phyloP scores from a whole-genome alignment of 2,888 invertebrate species.

The Opisthograptis luteolata region DNA sequence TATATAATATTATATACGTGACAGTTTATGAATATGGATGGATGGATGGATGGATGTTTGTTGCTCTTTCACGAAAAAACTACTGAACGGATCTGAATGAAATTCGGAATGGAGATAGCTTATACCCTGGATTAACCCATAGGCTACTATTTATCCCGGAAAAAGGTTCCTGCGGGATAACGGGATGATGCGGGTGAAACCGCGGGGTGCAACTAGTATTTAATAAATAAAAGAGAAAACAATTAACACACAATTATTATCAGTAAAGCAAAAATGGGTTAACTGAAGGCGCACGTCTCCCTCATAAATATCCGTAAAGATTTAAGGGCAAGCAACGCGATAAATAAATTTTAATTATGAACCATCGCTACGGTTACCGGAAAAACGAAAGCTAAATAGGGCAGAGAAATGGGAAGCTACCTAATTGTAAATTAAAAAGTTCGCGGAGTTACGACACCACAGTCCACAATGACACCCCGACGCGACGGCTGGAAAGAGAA shows the following conservation, averaged over 20 bases:
- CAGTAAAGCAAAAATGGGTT: constrained; percentile 17
- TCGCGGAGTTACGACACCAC: constrained; percentile 84
- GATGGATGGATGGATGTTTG: no score
- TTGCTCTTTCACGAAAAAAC: no score
- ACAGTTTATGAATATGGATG: no score
- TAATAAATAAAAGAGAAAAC: no score
- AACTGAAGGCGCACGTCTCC: constrained; percentile 35
- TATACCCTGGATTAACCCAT: no score
- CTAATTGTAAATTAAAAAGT: constrained; percentile 85
- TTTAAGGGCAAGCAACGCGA: constrained; percentile 67
- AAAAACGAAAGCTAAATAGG: constrained; percentile 84
- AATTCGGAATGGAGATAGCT: no score
- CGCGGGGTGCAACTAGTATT: no score
- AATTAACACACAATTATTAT: not conserved
- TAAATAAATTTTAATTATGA: constrained; percentile 82
- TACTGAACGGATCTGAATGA: no score
- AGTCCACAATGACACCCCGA: constrained; percentile 82
- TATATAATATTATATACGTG: no score
- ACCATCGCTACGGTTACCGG: constrained; percentile 70
- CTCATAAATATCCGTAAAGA: constrained; percentile 54
- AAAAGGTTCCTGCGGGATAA: no score
- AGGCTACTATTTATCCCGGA: no score
- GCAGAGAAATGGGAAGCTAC: constrained; percentile 84
- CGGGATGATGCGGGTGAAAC: no score
- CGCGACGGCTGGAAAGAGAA: constrained; percentile 52